These are phyloP conservation scores for Arctia plantaginis DNA, from an alignment of 2,888 invertebrate genomes.

Conservation along the genomic window DNA sequence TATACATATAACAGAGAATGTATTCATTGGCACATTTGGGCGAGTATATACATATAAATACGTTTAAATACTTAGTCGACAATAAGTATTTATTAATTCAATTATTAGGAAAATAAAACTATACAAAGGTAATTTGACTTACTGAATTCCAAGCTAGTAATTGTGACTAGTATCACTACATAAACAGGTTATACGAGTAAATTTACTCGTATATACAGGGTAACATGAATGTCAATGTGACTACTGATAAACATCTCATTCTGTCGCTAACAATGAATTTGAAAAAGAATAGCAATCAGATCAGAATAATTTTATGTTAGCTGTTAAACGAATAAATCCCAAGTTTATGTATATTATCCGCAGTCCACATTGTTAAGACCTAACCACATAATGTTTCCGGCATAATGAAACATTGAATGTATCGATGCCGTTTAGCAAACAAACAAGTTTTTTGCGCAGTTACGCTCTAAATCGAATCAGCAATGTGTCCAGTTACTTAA, in stretches of 20 bases:
- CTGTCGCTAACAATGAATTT: constrained; percentile 24
- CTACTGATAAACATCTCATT: constrained; percentile 48
- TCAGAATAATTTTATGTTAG: neutral
- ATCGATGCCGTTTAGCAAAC: constrained; percentile 52
- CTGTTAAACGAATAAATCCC: constrained; percentile 2
- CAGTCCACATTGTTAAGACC: constrained; percentile 21
- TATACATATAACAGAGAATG: constrained; percentile 51
- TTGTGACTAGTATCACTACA: constrained; percentile 52
- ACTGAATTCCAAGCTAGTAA: neutral
- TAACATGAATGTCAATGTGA: constrained; percentile 53
- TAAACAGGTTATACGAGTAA: constrained; percentile 40
- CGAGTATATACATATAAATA: constrained; percentile 14
- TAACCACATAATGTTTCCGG: constrained; percentile 38
- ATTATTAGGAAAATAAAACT: constrained; percentile 2
- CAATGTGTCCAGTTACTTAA: constrained; percentile 47
- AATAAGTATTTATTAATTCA: constrained; percentile 5
- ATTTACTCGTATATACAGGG: constrained; percentile 49
- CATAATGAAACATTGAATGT: constrained; percentile 42
- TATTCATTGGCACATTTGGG: constrained; percentile 23
- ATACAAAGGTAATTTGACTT: constrained; percentile 1
- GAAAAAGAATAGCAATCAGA: constrained; percentile 11
- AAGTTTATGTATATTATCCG: neutral
- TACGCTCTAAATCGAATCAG: constrained; percentile 58
- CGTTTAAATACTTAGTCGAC: constrained; percentile 12
- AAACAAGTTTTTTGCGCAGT: constrained; percentile 73